Conservation (phyloP, 2,113 vertebrate genomes). For the Anthoscopus minutus region DNA sequence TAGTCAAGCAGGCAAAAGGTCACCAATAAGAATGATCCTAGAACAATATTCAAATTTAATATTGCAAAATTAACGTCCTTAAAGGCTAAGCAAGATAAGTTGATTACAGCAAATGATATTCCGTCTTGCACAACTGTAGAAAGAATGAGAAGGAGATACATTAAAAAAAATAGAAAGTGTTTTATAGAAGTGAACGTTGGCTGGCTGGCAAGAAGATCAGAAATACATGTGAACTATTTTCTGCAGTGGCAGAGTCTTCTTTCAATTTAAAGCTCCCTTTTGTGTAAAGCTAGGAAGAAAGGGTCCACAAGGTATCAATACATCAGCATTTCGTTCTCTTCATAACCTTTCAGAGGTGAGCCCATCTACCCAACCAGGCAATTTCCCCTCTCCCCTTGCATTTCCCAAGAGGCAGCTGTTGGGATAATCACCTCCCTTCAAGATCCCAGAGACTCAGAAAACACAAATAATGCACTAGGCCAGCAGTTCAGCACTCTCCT, state of each 20-base stretch:
- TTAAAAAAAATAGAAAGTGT: neutral
- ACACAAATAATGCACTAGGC: slow-evolving; percentile 46
- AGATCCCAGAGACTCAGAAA: slow-evolving; percentile 6
- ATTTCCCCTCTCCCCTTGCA: slow-evolving; percentile 40
- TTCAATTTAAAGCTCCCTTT: slow-evolving; percentile 9
- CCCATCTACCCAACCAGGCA: slow-evolving; percentile 21
- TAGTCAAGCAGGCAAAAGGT: neutral
- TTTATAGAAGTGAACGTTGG: neutral
- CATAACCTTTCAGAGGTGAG: slow-evolving; percentile 41
- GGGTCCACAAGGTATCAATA: slow-evolving; percentile 21
- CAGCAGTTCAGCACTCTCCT: slow-evolving; percentile 58
- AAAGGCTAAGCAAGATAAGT: slow-evolving; percentile 1
- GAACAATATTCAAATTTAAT: neutral
- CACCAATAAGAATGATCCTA: neutral
- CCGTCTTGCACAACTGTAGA: neutral
- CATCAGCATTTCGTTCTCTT: slow-evolving; percentile 1
- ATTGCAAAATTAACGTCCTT: slow-evolving; percentile 14
- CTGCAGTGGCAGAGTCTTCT: neutral
- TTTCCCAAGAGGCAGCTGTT: neutral
- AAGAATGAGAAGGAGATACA: neutral
- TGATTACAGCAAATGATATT: slow-evolving; percentile 10
- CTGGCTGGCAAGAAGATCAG: neutral
- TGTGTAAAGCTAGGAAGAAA: slow-evolving; percentile 17
- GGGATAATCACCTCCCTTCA: slow-evolving; percentile 57
- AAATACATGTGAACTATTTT: neutral